Base-by-base conservation (phyloP, 23 tunicate species). In the Oikopleura vanhoeffeni region DNA sequence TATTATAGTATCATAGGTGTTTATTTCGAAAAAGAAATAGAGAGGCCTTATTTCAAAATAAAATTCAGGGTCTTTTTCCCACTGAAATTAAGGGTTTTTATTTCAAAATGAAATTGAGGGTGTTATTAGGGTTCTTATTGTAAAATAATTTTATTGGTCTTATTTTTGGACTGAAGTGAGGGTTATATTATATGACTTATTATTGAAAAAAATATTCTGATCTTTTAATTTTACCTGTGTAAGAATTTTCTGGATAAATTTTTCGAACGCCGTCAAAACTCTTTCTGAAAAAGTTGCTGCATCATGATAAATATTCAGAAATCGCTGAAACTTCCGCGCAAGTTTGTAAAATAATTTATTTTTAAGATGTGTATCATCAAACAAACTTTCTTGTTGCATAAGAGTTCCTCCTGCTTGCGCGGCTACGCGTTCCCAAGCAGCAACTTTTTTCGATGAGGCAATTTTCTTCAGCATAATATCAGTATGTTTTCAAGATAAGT, bases 171-270 rank as follows among this genome's bases (percentile, higher is more conserved):
- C n/a, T n/a, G n/a, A n/a, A n/a, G n/a, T n/a, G n/a, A n/a, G n/a
- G n/a, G n/a, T n/a, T n/a, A n/a, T n/a, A n/a, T n/a, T n/a, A n/a
- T n/a, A n/a, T n/a, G n/a, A n/a, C n/a, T n/a, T 1, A 13, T 83
- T 82, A 28, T 40, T 0, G 28, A n/a, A 40, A 83, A 93, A 79
- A 67, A 79, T 83, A 93, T 93, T 83, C 98, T 83, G 94, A 93
- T 93, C 40, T 86, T 89, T 89, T 91, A 93, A 86, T n/a, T 93
- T 93, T 39, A 93, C 82, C 18, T 85, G 86, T 2, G 98, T 92
- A 83, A 88, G 91, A 3, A 87, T 41, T 27, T 88, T 40, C 0
- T 91, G 98, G 0, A 89, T 76, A 0, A 93, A 41, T 39, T 84
- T 84, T 57, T 93, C 91, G 82, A 89, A 93, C 27, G 98, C 98